Evolutionary conservation across 2,888 invertebrate species (phyloP), one percentile per base, ranked within the genome.

Genomic region (Drosophila kanekoi): DNA sequence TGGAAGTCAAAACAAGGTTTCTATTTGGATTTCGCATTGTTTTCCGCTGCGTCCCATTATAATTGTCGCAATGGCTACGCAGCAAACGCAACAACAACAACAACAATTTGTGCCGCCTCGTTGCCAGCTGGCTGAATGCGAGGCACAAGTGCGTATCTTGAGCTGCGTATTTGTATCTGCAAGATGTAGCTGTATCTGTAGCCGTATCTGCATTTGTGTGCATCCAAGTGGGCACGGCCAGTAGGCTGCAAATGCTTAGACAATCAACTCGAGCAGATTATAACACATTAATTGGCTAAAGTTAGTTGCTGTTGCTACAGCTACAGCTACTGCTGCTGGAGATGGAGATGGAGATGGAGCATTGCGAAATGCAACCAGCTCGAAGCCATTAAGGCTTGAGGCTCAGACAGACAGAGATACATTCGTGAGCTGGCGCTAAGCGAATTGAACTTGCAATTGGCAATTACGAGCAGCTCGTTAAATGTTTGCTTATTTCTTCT

Each of bases 81-180:
- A 11, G 40, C 57, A 44, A 66, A 66, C 79, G 66, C 71, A 51
- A 51, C 37, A 28, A 37, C 49, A 72, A 87, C 71, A 51, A 51
- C 37, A 28, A 37, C 49, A 72, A 87, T 84, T 82, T 67, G 83
- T 79, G 87, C 85, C 87, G 83, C 87, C 82, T 87, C 73, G 87
- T 81, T 84, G 81, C 73, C 48, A 37, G 63, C 48, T 48, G 41
- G 28, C 23, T 40, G 57, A 51, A 40, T 49, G 48, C 38, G 41
- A 53, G 44, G 49, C 56, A 71, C 70, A 70, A 74, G 59, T 74
- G 78, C 81, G 67, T 67, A 52, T 23, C 35, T 47, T 40, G 35
- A 44, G 47, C 38, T 69, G 40, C 16, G 43, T 57, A 60, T 41
- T n/a, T 38, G 38, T 53, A 32, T n/a, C 32, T 51, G 14, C 16